A percentile compares a stretch with the other conserved stretches of the same genome.
phyloP scores from a whole-genome alignment of 1,140 invertebrate species.

The Drosophila kanapiae region DNA sequence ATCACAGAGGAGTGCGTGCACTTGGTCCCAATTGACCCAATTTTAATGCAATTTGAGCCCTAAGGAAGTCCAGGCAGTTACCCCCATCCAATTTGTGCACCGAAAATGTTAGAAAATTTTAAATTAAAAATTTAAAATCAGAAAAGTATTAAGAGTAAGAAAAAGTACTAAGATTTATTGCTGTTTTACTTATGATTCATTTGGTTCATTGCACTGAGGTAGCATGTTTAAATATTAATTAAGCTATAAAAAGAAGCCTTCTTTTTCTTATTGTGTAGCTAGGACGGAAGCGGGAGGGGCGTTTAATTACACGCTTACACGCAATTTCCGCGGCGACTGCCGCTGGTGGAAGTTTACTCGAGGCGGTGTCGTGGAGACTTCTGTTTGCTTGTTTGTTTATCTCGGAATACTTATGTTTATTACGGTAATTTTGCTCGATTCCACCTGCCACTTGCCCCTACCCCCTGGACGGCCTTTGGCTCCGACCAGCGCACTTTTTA shows the following conservation, averaged over 20 bases:
- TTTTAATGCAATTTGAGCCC: conserved; percentile 66
- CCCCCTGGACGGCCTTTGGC: conserved; percentile 3
- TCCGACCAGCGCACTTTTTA: conserved; percentile 27
- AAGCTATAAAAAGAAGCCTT: too few relatives aligned
- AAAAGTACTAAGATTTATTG: neutral
- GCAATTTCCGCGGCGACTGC: conserved; percentile 57
- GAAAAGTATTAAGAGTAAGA: neutral
- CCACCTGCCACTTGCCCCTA: neutral
- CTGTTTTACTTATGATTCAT: too few relatives aligned
- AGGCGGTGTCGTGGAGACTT: conserved; percentile 31
- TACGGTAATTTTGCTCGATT: conserved; percentile 35
- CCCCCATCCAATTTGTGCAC: neutral
- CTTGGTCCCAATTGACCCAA: conserved; percentile 66
- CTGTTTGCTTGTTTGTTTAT: conserved; percentile 39
- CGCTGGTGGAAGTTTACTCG: conserved; percentile 26
- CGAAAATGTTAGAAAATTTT: neutral
- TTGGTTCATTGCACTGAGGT: too few relatives aligned
- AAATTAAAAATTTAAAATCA: neutral
- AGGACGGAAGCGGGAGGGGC: conserved; percentile 12
- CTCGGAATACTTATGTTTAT: conserved; percentile 41
- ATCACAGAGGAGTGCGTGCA: conserved; percentile 36
- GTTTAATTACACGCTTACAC: conserved; percentile 72
- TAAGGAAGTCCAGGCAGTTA: conserved; percentile 4
- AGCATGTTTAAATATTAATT: neutral
- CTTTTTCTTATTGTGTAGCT: neutral